Evolutionary conservation across 2,888 invertebrate genomes (phyloP), one percentile per base, ranked within the genome.

Genomic region (Seira sanloemensis): DNA sequence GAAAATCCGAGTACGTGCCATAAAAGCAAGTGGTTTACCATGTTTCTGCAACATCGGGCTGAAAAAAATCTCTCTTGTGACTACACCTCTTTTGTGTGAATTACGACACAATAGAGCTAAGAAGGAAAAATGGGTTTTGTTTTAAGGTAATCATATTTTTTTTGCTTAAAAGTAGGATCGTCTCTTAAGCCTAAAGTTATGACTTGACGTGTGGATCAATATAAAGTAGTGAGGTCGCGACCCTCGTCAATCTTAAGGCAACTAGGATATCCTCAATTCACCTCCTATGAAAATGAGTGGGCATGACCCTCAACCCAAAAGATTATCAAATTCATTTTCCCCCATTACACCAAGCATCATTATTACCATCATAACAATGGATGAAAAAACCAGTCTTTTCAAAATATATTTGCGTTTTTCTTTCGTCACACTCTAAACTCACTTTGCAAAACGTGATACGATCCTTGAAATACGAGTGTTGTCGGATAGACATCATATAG

Each of bases 191-290:
- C 54, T n/a, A 50, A 46, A 46, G n/a, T 73, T 58, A 25, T 21
- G n/a, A 12, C 37, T 18, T 46, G 65, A 54, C 12, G 9, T 75
- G 46, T 24, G 46, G 67, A 76, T 67, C 46, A 46, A 75, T 24
- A 65, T 19, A n/a, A 18, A 65, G 66, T 27, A 23, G 76, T 67
- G 66, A 66, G 76, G 67, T 66, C 46, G 26, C 65, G 65, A 66
- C 65, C 18, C 27, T 75, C 37, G 27, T 25, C 54, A 9, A 58
- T n/a, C n/a, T 19, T 25, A 46, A 27, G 25, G 16, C 71, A 72
- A 82, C 82, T 82, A 82, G 82, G 82, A 82, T 82, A 82, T 82
- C 82, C 82, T 82, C 77, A 58, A n/a, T 58, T 37, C n/a, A 58
- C 58, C n/a, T n/a, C n/a, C 16, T 12, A 58, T 58, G n/a, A 58